Base-by-base conservation (phyloP, 2,797 vertebrate species). In the Tadarida brasiliensis region DNA sequence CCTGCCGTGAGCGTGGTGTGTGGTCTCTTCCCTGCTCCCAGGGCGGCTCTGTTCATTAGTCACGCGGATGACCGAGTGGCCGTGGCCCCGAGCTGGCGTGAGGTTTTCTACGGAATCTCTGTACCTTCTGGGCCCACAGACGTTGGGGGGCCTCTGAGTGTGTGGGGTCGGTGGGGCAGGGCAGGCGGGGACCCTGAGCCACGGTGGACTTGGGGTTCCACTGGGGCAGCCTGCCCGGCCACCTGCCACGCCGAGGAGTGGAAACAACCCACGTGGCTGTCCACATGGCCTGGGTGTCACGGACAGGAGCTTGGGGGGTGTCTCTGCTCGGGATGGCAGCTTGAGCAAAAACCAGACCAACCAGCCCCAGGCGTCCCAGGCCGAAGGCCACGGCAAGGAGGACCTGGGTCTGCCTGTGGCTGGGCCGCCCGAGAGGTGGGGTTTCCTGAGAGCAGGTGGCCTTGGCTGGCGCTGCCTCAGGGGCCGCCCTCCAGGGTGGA, bases 281-380 rank as follows among this genome's bases (percentile, higher is more conserved):
- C 30, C 20, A 14, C 1, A 0, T 11, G 63, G 33, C 26, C 61
- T 0, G 0, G 70, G 47, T 2, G 5, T 19, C 8, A 0, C 44
- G 9, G 63, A n/a, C 2, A 0, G 91, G 24, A 22, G 22, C 49
- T 5, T 4, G 3, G 15, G 56, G 51, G 68, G 1, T 0, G 5
- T 11, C 61, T 24, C 0, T 49, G 44, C 51, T 1, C 1, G 3
- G 19, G 33, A 7, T 3, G 22, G 56, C 26, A 11, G 26, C 24
- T 80, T 63, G 8, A 24, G 49, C 2, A 0, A 1, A n/a, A n/a
- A 24, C 9, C 28, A 11, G 17, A 17, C 15, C 0, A 51, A 24
- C 7, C 30, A 5, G 4, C 51, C 22, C 56, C 51, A 26, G 63
- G 88, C 8, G 49, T 51, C 26, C 24, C 47, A 54, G 87, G 54